phyloP scores from a whole-genome alignment of 2,113 vertebrate species.

The Leucosticte australis region DNA sequence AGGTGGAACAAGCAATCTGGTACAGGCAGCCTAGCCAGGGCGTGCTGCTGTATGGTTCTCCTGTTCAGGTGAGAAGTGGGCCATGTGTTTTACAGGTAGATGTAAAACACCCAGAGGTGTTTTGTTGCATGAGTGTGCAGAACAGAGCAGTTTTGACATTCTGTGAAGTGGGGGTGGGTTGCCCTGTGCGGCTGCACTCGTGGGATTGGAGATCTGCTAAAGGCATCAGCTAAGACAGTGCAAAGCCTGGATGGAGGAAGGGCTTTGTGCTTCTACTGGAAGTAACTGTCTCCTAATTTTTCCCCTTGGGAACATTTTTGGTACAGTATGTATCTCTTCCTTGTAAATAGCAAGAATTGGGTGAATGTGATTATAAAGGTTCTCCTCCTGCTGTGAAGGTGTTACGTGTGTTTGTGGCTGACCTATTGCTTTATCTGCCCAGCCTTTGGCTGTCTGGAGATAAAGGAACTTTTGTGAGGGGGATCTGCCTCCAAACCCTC shows the following conservation, averaged over 20 bases:
- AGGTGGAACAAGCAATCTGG: background rate
- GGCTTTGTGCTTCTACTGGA: background rate
- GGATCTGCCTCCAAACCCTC: background rate
- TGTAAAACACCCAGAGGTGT: background rate
- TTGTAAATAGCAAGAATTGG: background rate
- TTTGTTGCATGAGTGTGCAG: background rate
- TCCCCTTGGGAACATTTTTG: background rate
- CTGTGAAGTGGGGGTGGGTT: background rate
- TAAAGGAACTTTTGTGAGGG: background rate
- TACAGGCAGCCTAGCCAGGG: background rate
- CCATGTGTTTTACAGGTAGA: background rate
- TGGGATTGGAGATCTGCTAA: background rate
- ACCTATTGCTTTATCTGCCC: background rate
- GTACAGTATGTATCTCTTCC: background rate
- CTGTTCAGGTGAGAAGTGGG: background rate
- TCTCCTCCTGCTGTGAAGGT: background rate
- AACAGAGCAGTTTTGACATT: background rate
- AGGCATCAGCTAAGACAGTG: background rate
- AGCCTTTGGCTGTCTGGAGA: background rate
- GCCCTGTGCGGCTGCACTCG: rapidly evolving
- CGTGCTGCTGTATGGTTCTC: background rate
- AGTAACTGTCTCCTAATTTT: background rate
- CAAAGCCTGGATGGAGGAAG: background rate
- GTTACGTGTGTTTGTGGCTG: background rate
- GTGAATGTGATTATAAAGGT: background rate